These are phyloP conservation scores for Caenorhabditis inopinata DNA, from an alignment of 1,140 invertebrate genomes.

Conservation along the genomic window DNA sequence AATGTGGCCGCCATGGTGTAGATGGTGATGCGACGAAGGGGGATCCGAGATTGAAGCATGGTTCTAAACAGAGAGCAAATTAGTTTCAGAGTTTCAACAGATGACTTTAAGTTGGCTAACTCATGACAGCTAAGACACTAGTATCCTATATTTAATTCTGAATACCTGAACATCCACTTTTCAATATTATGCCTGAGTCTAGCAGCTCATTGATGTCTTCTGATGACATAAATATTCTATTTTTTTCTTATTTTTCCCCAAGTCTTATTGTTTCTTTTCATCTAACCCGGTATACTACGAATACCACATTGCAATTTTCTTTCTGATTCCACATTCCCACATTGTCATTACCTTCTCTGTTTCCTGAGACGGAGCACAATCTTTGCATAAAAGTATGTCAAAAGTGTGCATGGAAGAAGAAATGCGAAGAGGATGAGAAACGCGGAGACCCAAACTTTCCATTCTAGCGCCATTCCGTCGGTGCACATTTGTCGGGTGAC, in stretches of 20 bases:
- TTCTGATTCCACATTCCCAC: background rate
- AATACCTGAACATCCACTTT: no score
- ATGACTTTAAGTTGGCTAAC: no score
- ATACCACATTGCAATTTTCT: no score
- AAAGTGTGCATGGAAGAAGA: constrained; percentile 29
- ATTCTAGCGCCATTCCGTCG: constrained; percentile 22
- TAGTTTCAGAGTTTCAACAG: no score
- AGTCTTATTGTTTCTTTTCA: no score
- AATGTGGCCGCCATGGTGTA: constrained; percentile 41
- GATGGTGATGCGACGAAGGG: constrained; percentile 36
- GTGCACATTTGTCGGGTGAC: constrained; percentile 32
- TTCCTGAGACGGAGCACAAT: constrained; percentile 36
- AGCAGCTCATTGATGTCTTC: no score
- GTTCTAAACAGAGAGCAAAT: no score
- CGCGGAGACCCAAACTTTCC: constrained; percentile 12
- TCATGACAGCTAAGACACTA: no score
- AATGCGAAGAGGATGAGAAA: constrained; percentile 39
- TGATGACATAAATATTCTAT: no score
- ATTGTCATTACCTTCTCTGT: constrained; percentile 37
- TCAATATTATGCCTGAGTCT: no score
- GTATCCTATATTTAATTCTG: no score
- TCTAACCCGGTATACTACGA: no score
- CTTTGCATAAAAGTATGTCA: constrained; percentile 42
- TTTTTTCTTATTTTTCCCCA: background rate
- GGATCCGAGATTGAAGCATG: constrained; percentile 44